These are phyloP conservation scores for Patella vulgata DNA, from an alignment of 1,140 invertebrate species.

Conservation along the genomic window DNA sequence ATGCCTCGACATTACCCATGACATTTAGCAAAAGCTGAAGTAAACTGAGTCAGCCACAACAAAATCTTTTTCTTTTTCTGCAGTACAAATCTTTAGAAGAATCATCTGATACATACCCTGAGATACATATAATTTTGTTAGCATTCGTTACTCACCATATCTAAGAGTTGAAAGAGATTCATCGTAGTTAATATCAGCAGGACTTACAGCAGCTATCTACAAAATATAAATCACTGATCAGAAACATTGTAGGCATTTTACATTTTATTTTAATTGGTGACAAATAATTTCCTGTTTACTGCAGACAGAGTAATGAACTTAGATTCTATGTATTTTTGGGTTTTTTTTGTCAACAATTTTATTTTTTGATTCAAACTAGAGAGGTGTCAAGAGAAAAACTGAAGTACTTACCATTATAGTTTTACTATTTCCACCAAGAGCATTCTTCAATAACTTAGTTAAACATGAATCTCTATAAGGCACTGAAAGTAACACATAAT, in stretches of 20 bases:
- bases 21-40: neutral
- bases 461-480: slow-evolving; percentile 75
- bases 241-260: too few species aligned
- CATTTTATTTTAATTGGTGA: too few species aligned
- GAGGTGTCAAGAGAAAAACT: too few species aligned
- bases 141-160: slow-evolving; percentile 73
- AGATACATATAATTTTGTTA: too few species aligned
- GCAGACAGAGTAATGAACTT: too few species aligned
- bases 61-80: neutral
- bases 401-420: slow-evolving; percentile 72
- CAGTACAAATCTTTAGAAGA: too few species aligned
- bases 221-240: slow-evolving; percentile 8
- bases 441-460: slow-evolving; percentile 75
- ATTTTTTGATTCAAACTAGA: too few species aligned
- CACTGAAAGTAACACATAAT: slow-evolving; percentile 58
- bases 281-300: too few species aligned
- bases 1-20: neutral
- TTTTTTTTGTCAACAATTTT: too few species aligned
- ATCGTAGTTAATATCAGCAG: slow-evolving; percentile 75
- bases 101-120: too few species aligned
- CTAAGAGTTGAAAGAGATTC: slow-evolving; percentile 74
- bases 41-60: neutral
- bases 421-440: slow-evolving; percentile 76
- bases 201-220: slow-evolving; percentile 74
- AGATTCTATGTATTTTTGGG: too few species aligned